Evolutionary conservation across 2,888 invertebrate species (phyloP), one percentile per base, ranked within the genome.

Genomic region (Andrena camellia): DNA sequence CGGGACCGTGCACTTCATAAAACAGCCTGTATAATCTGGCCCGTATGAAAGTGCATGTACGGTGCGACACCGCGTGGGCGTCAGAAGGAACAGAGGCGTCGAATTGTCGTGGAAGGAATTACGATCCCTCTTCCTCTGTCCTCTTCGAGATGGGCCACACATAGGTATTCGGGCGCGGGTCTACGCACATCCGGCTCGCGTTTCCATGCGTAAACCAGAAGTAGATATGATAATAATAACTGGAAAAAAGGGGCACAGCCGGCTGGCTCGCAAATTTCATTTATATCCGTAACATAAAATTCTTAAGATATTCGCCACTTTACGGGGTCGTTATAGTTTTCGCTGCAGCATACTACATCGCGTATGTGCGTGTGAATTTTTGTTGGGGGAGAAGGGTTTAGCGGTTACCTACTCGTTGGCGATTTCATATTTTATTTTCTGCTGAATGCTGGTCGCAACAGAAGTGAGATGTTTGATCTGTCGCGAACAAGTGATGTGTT

Each of bases 21-120:
- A 78, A 60, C 60, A 50, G 31, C 20, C 70, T 60, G 80, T 80
- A 71, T 8, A 60, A 54, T 20, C 71, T 20, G 60, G 35, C 17
- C 26, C 17, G 52, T 29, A 71, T 52, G 85, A 84, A 68, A 78
- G 71, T 71, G 83, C 78, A 64, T 42, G 67, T 63, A 59, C 62
- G 67, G 23, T 50, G 68, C 35, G 62, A 29, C 48, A 59, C 33
- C 72, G 79, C 78, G 87, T 87, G 79, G 87, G 87, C 66, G 87
- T 76, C 33, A 35, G 62, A 29, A 66, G 81, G 84, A 84, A 87
- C 84, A 84, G 87, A 87, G 87, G 87, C 84, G 87, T 87, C 87
- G 87, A 78, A 87, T 87, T 78, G 80, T 85, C 87, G 75, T 86
- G 86, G 79, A 78, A 86, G 81, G 79, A 87, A 79, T 87, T 87